Base-by-base conservation (phyloP, 2,888 invertebrate species). In the Mesorhabditis spiculigera region DNA sequence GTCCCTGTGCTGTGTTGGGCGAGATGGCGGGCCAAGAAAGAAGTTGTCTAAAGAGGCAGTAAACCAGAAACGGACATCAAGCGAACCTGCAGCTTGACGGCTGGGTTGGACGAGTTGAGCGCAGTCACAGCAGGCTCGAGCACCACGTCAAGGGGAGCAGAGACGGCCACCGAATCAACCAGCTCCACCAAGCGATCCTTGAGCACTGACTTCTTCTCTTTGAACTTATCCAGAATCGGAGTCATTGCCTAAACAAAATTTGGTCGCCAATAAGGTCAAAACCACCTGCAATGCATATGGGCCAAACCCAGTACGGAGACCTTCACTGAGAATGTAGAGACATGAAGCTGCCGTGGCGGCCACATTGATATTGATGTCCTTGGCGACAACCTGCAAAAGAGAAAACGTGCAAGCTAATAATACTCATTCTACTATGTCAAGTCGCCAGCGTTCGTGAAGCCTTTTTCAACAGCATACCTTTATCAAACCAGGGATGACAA, bases 351-450 rank as follows among this genome's bases (percentile, higher is more conserved):
- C 93, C 67, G 92, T 85, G 0, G 93, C 92, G 0, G 96, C 94
- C 8, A 96, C 90, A 86, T 96, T 90, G 6, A 99, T 94, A 87
- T 98, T 99, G 0, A 92, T 90, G 87, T 99, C 98, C 88, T 97
- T 98, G 63, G 91, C 89, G 83, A 98, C 90, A 45, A 95, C 90
- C 92, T 93, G 87, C 0, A 70, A 63, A 10, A 28, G 44, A 66
- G 10, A 41, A 65, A 3, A n/a, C 5, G 10, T n/a, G 1, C 28
- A 28, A 28, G 28, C 28, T 28, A 28, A 28, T 28, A 28, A 28
- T 28, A 28, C 28, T 28, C 28, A 28, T 28, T 28, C 28, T 28
- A 28, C 28, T 28, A 28, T 28, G 28, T 28, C 28, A 28, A 28
- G 1, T 28, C 28, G 28, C 28, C 28, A 28, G 28, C 28, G 28